phyloP scores from a whole-genome alignment of 2,113 vertebrate species.

The Lepus timidus region DNA sequence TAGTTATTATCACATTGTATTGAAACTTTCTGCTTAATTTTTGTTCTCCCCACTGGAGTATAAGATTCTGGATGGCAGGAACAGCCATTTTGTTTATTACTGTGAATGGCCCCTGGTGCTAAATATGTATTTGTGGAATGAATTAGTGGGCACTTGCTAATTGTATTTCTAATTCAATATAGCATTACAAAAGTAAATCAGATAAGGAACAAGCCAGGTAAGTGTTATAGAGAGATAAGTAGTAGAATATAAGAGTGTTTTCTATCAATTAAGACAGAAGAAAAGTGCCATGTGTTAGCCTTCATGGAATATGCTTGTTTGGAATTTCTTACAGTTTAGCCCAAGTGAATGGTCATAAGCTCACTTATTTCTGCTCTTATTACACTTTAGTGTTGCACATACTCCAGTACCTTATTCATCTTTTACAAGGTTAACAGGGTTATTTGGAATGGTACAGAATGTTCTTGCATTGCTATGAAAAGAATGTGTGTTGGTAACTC shows the following conservation, averaged over 20 bases:
- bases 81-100: slow-evolving; percentile 16
- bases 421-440: slow-evolving; percentile 77
- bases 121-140: background rate
- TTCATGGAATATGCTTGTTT: slow-evolving; percentile 4
- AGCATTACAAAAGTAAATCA: slow-evolving; percentile 3
- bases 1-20: background rate
- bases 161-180: slow-evolving; percentile 52
- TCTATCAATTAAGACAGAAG: background rate
- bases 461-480: slow-evolving; percentile 72
- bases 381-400: slow-evolving; percentile 43
- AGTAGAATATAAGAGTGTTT: background rate
- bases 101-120: background rate
- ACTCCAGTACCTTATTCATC: slow-evolving; percentile 58
- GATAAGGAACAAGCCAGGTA: background rate
- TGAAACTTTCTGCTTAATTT: slow-evolving; percentile 15
- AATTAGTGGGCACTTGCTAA: slow-evolving; percentile 18
- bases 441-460: slow-evolving; percentile 72
- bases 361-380: slow-evolving; percentile 49
- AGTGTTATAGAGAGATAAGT: background rate
- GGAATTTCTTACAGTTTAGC: slow-evolving; percentile 13
- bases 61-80: background rate
- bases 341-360: slow-evolving; percentile 7
- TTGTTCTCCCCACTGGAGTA: background rate
- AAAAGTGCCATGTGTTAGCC: background rate
- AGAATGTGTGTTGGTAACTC: slow-evolving; percentile 76